Conservation (phyloP, 2,888 invertebrate genomes). For the Apantesis nais region DNA sequence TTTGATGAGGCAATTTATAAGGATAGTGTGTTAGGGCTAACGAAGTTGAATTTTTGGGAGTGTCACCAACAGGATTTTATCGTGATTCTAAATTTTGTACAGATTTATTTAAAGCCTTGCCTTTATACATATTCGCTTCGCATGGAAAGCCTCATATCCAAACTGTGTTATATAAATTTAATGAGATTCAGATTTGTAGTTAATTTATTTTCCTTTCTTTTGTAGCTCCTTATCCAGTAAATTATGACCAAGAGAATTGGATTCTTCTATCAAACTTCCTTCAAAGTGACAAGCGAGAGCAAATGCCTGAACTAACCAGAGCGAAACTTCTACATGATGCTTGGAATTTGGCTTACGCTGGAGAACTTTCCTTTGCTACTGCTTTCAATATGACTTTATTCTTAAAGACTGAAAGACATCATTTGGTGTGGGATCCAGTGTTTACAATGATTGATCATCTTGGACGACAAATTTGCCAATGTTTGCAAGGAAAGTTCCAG, state of each 20-base stretch:
- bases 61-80: neutral
- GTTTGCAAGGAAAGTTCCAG: slow-evolving; percentile 89
- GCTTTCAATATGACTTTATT: slow-evolving; percentile 93
- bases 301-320: slow-evolving; percentile 89
- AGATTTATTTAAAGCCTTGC: neutral
- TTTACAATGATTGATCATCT: slow-evolving; percentile 94
- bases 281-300: slow-evolving; percentile 79
- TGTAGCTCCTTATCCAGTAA: slow-evolving; percentile 92
- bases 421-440: slow-evolving; percentile 93
- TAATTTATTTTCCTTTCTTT: slow-evolving; percentile 21
- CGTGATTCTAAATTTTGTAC: neutral
- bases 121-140: neutral
- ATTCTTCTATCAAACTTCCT: slow-evolving; percentile 89
- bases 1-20: neutral
- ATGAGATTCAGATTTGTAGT: neutral
- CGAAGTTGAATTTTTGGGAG: too few relatives aligned
- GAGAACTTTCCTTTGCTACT: slow-evolving; percentile 90
- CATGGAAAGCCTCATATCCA: neutral
- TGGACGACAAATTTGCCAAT: slow-evolving; percentile 89
- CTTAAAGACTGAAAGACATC: slow-evolving; percentile 89
- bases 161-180: neutral
- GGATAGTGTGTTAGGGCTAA: too few relatives aligned
- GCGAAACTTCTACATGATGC: slow-evolving; percentile 92
- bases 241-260: slow-evolving; percentile 93
- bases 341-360: slow-evolving; percentile 92